Evolutionary conservation across 2,888 invertebrate genomes (phyloP), one percentile per base, ranked within the genome.

Genomic region (Drosophila bunnanda): DNA sequence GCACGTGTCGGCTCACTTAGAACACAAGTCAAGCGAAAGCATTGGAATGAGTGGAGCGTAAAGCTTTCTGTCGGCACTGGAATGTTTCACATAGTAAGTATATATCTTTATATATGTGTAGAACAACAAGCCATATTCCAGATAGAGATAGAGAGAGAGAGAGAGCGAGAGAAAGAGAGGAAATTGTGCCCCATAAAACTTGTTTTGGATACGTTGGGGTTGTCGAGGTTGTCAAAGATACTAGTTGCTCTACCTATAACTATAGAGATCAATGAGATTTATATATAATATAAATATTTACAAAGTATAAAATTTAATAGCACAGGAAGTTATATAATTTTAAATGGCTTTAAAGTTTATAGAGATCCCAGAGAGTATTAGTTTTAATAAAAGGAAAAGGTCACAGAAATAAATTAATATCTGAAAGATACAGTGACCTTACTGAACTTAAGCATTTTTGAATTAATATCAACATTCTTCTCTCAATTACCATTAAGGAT

Each of bases 1-100:
- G 56, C 82, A 80, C 67, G 76, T 73, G 78, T 80, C 55, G 17
- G n/a, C 44, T 3, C 53, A 68, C 68, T 62, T 60, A 76, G 74
- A 72, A 79, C 56, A 41, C 25, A 67, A 57, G 56, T 44, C 28
- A 57, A 41, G 30, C 13, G 28, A 43, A 38, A 50, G 28, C 57
- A 34, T 25, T 43, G 57, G 50, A 69, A 46, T 22, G 43, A 52
- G 12, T 15, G 36, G 48, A 36, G 36, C 43, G 34, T 57, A 41
- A 32, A 80, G 78, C 72, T 68, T 65, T 72, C 43, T 41, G 28
- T 22, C 69, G 69, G 25, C 58, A 58, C 71, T 70, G 71, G 75
- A 68, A 60, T 44, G 32, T 2, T 10, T 22, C 32, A 56, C n/a
- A 30, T 22, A 39, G 9, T 4, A 2, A 59, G 36, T 13, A 41